Conservation (phyloP, 2,888 invertebrate genomes). For the Lordiphosa andalusiaca region DNA sequence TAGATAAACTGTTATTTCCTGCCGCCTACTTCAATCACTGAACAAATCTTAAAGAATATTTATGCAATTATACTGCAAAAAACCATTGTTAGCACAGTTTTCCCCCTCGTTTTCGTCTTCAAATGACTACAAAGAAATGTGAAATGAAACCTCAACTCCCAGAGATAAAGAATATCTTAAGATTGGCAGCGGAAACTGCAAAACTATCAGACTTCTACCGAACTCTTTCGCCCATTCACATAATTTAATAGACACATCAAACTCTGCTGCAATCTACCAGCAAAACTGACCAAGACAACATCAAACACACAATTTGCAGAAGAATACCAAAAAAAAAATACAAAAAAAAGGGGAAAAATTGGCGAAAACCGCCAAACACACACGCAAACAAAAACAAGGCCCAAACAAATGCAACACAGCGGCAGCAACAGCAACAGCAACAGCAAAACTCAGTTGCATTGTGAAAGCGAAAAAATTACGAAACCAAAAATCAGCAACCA, state of each 20-base stretch:
- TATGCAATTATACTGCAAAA: too few species aligned
- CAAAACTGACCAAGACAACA: background rate
- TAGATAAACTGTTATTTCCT: too few species aligned
- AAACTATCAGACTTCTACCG: too few species aligned
- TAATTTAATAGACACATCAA: conserved; percentile 2
- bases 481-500: conserved; percentile 79
- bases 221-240: too few species aligned
- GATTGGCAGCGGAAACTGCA: too few species aligned
- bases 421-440: conserved; percentile 21
- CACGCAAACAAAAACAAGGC: conserved; percentile 29
- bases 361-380: conserved; percentile 67
- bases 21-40: too few species aligned
- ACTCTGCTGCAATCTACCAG: background rate
- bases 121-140: too few species aligned
- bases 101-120: too few species aligned
- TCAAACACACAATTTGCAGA: conserved; percentile 5
- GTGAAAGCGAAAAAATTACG: conserved; percentile 68
- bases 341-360: conserved; percentile 7
- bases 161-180: too few species aligned
- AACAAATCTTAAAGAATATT: too few species aligned
- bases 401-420: conserved; percentile 57
- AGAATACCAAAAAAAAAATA: conserved; percentile 23
- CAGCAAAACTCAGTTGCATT: conserved; percentile 37
- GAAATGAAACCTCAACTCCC: too few species aligned
- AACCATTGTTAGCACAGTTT: too few species aligned